These are phyloP conservation scores for Grus americana DNA, from an alignment of 2,113 vertebrate species.

Conservation along the genomic window DNA sequence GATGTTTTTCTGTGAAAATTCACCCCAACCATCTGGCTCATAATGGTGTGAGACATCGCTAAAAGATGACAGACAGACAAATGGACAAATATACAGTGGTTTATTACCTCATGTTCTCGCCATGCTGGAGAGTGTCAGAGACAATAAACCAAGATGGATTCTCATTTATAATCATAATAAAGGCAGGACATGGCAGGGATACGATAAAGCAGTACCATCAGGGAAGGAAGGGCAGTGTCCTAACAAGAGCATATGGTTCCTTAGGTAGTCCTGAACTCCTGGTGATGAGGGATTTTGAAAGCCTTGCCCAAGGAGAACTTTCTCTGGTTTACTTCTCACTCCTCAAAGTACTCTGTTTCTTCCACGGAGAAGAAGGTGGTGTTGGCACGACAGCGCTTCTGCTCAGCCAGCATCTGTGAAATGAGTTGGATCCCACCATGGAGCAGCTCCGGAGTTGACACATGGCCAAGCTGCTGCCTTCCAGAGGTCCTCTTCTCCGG, in stretches of 20 bases:
- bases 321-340: neutral
- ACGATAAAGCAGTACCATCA: neutral
- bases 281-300: neutral
- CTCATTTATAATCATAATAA: neutral
- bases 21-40: neutral
- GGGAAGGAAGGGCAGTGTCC: neutral
- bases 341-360: neutral
- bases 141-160: neutral
- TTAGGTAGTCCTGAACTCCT: neutral
- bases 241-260: neutral
- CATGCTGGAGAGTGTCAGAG: neutral
- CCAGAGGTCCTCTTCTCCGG: neutral
- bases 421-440: rapidly evolving
- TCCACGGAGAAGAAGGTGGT: neutral
- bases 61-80: slow-evolving; percentile 8
- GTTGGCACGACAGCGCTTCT: neutral
- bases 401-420: neutral
- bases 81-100: neutral
- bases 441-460: neutral
- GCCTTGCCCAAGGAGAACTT: neutral
- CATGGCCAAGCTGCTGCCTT: rapidly evolving
- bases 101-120: neutral
- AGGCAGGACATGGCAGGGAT: neutral
- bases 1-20: neutral
- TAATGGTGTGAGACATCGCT: neutral